Base-by-base conservation (phyloP, 2,113 vertebrate species). In the Xyrauchen texanus region DNA sequence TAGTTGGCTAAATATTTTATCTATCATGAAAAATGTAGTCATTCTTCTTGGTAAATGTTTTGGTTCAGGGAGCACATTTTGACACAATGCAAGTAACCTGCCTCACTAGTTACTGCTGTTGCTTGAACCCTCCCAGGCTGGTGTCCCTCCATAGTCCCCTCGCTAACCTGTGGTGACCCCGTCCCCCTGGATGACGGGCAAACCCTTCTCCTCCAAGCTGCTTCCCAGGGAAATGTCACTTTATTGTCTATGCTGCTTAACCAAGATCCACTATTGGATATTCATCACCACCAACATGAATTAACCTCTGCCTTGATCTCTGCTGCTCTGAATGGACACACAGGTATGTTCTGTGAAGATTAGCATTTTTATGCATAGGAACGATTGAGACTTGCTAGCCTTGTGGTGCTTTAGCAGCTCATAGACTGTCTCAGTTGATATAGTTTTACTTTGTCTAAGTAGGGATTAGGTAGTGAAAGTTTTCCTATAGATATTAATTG, bases 201-300 rank as follows among this genome's bases (percentile, higher is more conserved):
- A 94, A 95, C 95, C 94, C 95, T 96, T 94, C 95, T 98, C 94
- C 95, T 98, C 93, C 96, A 97, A 96, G 97, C 96, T 98, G 97
- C 96, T 96, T 95, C 96, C 98, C 98, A 99, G 97, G 96, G 96
- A 98, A 98, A 98, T 94, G 97, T 97, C 97, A 98, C 97, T 98
- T 98, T 98, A 98, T 95, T 98, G 95, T 98, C 96, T 95, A 96
- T 97, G 98, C 97, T 98, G 98, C 98, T 99, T 97, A 96, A 96
- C 95, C 96, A 95, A 95, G 95, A 96, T 95, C 94, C 92, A 94
- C 91, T 93, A 91, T 91, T 93, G 91, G 93, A 95, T 88, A 89
- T 93, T 90, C 92, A 92, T 92, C 92, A 93, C 88, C 93, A 90
- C 90, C 93, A 92, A 91, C 93, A 93, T 94, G 93, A 96, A 93